phyloP scores from a whole-genome alignment of 2,888 invertebrate genomes.

The Drosophila infuscata region DNA sequence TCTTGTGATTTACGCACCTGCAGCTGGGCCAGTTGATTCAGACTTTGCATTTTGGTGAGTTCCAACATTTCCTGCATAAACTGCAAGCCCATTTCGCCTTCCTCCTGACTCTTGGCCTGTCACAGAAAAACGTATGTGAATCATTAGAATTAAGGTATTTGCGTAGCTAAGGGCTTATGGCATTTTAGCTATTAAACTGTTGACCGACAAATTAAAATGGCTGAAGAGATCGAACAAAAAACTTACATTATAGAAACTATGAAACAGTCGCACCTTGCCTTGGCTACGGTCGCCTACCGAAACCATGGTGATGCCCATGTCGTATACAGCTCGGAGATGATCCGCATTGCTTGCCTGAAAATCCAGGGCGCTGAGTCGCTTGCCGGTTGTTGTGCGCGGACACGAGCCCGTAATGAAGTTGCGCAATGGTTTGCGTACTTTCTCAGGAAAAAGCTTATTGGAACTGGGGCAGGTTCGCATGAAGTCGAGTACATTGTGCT shows the following conservation, averaged over 20 bases:
- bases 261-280: conserved; percentile 96
- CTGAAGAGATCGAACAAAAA: conserved; percentile 28
- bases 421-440: conserved; percentile 92
- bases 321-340: conserved; percentile 93
- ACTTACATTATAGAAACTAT: conserved; percentile 94
- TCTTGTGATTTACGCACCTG: conserved; percentile 76
- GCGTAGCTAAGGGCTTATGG: background rate
- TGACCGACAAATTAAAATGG: conserved; percentile 8
- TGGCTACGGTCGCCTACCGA: conserved; percentile 89
- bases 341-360: conserved; percentile 94
- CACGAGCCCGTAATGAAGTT: conserved; percentile 94
- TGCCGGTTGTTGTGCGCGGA: conserved; percentile 87
- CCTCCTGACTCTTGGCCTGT: conserved; percentile 93
- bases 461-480: conserved; percentile 93
- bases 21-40: conserved; percentile 84
- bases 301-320: conserved; percentile 98
- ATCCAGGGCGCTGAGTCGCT: conserved; percentile 89
- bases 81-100: conserved; percentile 95
- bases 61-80: conserved; percentile 99
- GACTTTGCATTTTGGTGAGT: conserved; percentile 90
- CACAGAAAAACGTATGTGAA: conserved; percentile 3
- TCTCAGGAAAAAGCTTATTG: conserved; percentile 92
- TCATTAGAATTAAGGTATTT: background rate
- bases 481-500: conserved; percentile 86
- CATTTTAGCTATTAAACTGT: background rate